Evolutionary conservation across 2,888 invertebrate genomes (phyloP), one percentile per base, ranked within the genome.

Genomic region (Slavum lentiscoides): DNA sequence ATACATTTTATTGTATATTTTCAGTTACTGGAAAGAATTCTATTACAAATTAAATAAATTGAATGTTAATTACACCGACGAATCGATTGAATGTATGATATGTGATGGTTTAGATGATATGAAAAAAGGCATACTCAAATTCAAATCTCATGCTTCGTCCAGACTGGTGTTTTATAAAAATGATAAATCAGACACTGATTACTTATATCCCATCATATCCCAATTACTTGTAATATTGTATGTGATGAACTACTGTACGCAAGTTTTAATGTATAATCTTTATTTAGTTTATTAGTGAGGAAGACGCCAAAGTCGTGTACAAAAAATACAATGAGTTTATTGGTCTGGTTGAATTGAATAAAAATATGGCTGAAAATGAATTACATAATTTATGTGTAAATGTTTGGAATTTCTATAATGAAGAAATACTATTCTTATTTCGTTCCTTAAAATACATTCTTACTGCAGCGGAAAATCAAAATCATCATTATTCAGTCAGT

Each of bases 381-480:
- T 77, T 77, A 23, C 77, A 77, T 70, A 69, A 64, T 70, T 17
- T 70, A 21, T 77, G 77, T 64, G 39, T 77, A 21, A 62, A 77
- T 70, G 55, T 77, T 49, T 77, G 77, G 77, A 70, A 77, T 53
- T 77, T 77, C 62, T 77, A 70, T 37, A 77, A 77, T 62, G 77
- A 77, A 62, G 70, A 77, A 77, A 17, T 77, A 53, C 62, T 77
- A 53, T 77, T 77, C n/a, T 77, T 77, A 55, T 77, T 55, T 62
- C 77, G 77, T 59, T 70, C 77, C 13, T 77, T 77, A 55, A 77
- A 77, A 55, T 70, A 23, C 21, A 77, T 77, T 53, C 69, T 77
- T 21, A 77, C 77, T 62, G 77, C 77, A 39, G 77, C 62, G 19
- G 77, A 77, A 64, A 77, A 77, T 59, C 62, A 49, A 30, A 62